A percentile compares a stretch with the other conserved stretches of the same genome.
Evolutionary conservation across 2,113 vertebrate species (phyloP).

Genomic region (Shinisaurus crocodilurus): DNA sequence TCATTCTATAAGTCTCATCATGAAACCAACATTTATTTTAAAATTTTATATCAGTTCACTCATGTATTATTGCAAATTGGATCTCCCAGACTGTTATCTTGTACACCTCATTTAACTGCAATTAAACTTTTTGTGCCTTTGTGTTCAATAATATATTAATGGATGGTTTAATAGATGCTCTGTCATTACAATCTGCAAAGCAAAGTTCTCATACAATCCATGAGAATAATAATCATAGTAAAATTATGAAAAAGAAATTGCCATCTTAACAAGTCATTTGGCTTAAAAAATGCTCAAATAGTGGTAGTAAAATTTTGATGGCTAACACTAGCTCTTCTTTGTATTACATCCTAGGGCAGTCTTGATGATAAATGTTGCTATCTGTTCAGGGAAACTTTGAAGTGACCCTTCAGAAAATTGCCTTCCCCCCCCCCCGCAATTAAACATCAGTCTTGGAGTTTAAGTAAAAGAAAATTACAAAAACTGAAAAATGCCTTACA

Average conservation of each 20-base stretch:
- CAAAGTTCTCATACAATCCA: not conserved
- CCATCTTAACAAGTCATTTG: not conserved
- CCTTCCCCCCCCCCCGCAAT: not conserved
- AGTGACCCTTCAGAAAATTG: slow-evolving; percentile 10
- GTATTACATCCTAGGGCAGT: not conserved
- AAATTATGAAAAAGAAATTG: not conserved
- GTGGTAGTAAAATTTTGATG: not conserved
- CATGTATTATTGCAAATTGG: slow-evolving; percentile 25
- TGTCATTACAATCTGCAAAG: slow-evolving; percentile 24
- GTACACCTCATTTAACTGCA: slow-evolving; percentile 39
- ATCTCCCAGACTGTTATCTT: slow-evolving; percentile 18
- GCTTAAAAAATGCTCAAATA: not conserved
- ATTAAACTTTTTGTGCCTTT: slow-evolving; percentile 32
- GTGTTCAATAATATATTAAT: slow-evolving; percentile 45
- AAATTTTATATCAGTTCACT: slow-evolving; percentile 19
- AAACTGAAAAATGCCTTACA: too few species aligned
- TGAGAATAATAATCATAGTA: not conserved
- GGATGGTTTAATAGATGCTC: slow-evolving; percentile 34
- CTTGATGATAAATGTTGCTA: slow-evolving; percentile 20
- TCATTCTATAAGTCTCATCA: not conserved
- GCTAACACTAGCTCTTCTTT: not conserved
- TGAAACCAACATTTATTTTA: slow-evolving; percentile 32
- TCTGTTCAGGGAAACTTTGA: slow-evolving; percentile 3
- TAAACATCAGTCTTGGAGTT: not conserved
- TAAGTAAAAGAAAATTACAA: not conserved